Percentiles rank a stretch among this genome's conserved stretches.
phyloP scores from a whole-genome alignment of 2,797 vertebrate genomes.

The Uromys caudimaculatus region DNA sequence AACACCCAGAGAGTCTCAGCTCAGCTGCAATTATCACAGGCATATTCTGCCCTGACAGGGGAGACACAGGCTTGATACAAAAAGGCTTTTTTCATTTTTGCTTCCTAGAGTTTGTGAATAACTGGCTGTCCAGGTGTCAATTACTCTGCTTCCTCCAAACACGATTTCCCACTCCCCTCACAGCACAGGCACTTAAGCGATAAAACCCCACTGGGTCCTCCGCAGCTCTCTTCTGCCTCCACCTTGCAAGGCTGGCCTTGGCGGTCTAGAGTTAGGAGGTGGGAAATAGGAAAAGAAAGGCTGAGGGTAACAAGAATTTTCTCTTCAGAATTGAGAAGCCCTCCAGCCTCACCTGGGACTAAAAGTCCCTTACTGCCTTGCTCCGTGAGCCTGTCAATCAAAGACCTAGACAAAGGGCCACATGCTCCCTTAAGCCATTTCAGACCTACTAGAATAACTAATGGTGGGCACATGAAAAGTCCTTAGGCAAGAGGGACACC shows the following conservation, averaged over 20 bases:
- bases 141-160: constrained; percentile 52
- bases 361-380: background rate
- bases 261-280: background rate
- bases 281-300: constrained; percentile 46
- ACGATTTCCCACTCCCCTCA: background rate
- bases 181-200: constrained; percentile 46
- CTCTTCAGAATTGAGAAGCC: background rate
- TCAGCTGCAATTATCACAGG: constrained; percentile 26
- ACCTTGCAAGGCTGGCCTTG: constrained; percentile 51
- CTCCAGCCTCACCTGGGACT: constrained; percentile 31
- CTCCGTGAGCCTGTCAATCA: background rate
- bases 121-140: constrained; percentile 69
- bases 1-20: background rate
- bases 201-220: constrained; percentile 4
- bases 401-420: constrained; percentile 28
- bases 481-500: background rate
- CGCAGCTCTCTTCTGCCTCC: background rate
- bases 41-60: constrained; percentile 26
- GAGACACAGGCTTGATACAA: background rate
- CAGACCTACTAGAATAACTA: background rate
- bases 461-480: background rate
- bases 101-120: constrained; percentile 66
- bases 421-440: background rate
- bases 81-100: constrained; percentile 69
- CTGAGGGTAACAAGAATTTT: background rate